These are phyloP conservation scores for Acrocephalus arundinaceus DNA, from an alignment of 2,113 vertebrate species.

Conservation along the genomic window DNA sequence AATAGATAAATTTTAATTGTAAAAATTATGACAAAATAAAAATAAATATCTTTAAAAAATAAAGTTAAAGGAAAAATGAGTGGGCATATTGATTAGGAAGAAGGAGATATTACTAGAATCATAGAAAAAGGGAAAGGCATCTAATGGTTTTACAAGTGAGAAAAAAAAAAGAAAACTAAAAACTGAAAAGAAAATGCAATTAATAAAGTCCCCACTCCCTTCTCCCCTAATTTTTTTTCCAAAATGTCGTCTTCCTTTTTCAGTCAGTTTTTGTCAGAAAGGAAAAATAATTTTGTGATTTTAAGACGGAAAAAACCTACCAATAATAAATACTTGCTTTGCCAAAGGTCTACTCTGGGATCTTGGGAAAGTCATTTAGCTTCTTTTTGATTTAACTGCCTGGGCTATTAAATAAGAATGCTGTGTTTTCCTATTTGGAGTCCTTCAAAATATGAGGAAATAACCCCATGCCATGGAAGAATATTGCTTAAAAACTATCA, in stretches of 20 bases:
- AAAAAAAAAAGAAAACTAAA: neutral
- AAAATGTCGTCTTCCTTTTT: neutral
- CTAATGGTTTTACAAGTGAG: neutral
- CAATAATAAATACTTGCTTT: neutral
- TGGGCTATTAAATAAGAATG: neutral
- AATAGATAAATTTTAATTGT: neutral
- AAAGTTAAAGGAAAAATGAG: neutral
- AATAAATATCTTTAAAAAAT: neutral
- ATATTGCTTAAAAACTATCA: neutral
- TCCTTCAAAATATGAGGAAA: neutral
- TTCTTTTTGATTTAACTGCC: neutral
- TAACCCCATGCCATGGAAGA: neutral
- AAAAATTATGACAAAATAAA: neutral
- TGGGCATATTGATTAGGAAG: neutral
- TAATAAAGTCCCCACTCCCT: neutral
- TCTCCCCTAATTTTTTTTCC: neutral
- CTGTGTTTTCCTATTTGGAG: neutral
- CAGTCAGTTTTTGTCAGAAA: neutral
- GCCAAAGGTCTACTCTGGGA: neutral
- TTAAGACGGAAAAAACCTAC: neutral
- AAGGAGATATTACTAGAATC: neutral
- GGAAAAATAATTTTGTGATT: neutral
- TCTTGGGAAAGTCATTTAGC: neutral
- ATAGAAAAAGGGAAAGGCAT: neutral
- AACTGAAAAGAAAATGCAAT: neutral